These are phyloP conservation scores for Danio albolineatus DNA, from an alignment of 2,797 vertebrate species.

Conservation along the genomic window DNA sequence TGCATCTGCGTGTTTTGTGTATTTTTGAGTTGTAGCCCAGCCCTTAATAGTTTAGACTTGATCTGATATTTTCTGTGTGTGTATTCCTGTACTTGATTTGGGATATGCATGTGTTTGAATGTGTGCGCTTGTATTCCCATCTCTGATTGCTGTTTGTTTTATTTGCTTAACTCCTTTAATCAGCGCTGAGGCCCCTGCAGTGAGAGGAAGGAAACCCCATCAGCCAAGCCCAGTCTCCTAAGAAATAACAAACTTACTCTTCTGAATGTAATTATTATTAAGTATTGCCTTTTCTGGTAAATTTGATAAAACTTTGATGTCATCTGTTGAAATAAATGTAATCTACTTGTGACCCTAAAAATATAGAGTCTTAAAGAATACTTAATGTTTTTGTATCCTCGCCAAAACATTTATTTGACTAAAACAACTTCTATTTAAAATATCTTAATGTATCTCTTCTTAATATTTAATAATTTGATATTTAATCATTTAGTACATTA, in stretches of 20 bases:
- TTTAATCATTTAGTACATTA: too few species aligned
- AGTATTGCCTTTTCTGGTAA: not conserved
- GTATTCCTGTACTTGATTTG: constrained; percentile 40
- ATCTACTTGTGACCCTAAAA: too few species aligned
- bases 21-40: constrained; percentile 26
- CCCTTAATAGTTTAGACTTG: constrained; percentile 36
- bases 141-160: constrained; percentile 71
- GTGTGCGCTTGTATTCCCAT: constrained; percentile 68
- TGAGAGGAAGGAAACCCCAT: constrained; percentile 50
- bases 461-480: too few species aligned
- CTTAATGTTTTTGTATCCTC: too few species aligned
- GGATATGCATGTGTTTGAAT: constrained; percentile 60
- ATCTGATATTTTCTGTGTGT: constrained; percentile 24
- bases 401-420: too few species aligned
- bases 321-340: too few species aligned
- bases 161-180: constrained; percentile 55
- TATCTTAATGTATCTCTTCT: too few species aligned
- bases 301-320: not conserved
- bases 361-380: too few species aligned
- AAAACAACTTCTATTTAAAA: too few species aligned
- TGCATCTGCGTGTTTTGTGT: not conserved
- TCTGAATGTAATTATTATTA: constrained; percentile 24
- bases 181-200: constrained; percentile 44
- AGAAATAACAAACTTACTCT: constrained; percentile 41
- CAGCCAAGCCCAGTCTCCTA: constrained; percentile 39